Conservation (phyloP, 2,888 invertebrate genomes). For the Epinotia nisella region DNA sequence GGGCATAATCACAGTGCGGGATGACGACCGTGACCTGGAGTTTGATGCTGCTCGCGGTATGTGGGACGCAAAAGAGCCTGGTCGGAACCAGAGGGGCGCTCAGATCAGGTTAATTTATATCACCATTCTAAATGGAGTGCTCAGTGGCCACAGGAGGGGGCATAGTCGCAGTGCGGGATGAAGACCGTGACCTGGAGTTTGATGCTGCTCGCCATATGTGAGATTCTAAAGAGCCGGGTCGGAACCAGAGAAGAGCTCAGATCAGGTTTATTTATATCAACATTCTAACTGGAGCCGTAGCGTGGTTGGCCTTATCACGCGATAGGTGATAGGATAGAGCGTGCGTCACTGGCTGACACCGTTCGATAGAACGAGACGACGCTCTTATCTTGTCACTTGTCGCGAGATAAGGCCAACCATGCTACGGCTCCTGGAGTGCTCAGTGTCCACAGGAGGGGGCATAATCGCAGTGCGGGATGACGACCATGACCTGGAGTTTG, state of each 20-base stretch:
- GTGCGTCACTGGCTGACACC: too few relatives aligned
- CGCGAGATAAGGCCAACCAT: too few relatives aligned
- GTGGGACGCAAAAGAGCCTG: conserved; percentile 67
- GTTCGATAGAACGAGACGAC: too few relatives aligned
- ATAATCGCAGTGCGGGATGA: conserved; percentile 63
- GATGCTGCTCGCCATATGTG: conserved; percentile 59
- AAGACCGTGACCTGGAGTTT: conserved; percentile 65
- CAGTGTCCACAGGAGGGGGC: conserved; percentile 61
- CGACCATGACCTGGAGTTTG: conserved; percentile 63
- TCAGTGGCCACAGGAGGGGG: conserved; percentile 61
- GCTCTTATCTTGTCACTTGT: too few relatives aligned
- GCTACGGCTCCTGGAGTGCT: too few relatives aligned
- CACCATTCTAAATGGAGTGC: too few relatives aligned
- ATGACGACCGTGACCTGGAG: conserved; percentile 66
- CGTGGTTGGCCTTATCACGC: too few relatives aligned
- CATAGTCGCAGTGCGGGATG: conserved; percentile 60
- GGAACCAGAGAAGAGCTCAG: conserved; percentile 65
- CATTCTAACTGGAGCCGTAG: too few relatives aligned
- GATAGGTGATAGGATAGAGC: too few relatives aligned
- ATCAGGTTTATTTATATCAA: conserved; percentile 62
- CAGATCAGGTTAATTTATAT: conserved; percentile 64
- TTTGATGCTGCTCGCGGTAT: conserved; percentile 58
- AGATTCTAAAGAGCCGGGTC: conserved; percentile 64
- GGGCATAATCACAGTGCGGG: conserved; percentile 60
- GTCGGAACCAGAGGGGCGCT: conserved; percentile 66